Conservation (phyloP, 2,113 vertebrate species). For the Galeopterus variegatus region DNA sequence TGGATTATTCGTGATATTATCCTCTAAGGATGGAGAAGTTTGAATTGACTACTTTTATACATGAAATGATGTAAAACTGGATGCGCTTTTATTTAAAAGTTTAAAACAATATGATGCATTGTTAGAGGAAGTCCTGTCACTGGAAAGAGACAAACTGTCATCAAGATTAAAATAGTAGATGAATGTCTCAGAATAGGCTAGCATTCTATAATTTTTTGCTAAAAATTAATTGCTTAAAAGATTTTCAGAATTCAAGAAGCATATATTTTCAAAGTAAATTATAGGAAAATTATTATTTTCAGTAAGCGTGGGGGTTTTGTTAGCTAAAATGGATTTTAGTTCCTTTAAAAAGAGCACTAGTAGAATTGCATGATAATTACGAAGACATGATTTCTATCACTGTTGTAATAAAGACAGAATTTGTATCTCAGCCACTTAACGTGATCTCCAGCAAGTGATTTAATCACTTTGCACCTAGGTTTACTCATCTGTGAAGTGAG, state of each 20-base stretch:
- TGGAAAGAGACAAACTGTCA: conserved; percentile 46
- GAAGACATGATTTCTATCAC: conserved; percentile 44
- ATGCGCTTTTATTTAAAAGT: conserved; percentile 57
- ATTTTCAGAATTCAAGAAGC: conserved; percentile 40
- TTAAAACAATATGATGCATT: background rate
- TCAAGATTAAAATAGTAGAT: conserved; percentile 57
- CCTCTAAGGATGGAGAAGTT: conserved; percentile 23
- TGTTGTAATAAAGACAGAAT: conserved; percentile 56
- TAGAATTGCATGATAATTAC: conserved; percentile 59
- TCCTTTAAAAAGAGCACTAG: conserved; percentile 59
- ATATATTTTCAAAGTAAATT: conserved; percentile 60
- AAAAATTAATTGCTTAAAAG: conserved; percentile 62
- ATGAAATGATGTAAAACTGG: conserved; percentile 43
- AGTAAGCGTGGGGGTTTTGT: conserved; percentile 47
- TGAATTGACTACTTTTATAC: conserved; percentile 45
- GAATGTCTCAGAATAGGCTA: conserved; percentile 32
- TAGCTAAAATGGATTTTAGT: conserved; percentile 60
- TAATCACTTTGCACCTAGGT: background rate
- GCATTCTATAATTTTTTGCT: conserved; percentile 52
- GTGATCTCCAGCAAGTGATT: conserved; percentile 40
- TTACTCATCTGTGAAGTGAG: conserved; percentile 60
- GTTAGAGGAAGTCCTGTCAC: conserved; percentile 27
- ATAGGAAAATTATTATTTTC: conserved; percentile 63
- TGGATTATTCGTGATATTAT: conserved; percentile 45
- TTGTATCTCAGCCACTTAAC: conserved; percentile 39